phyloP scores from a whole-genome alignment of 2,113 vertebrate genomes.

The Prolemur simus region DNA sequence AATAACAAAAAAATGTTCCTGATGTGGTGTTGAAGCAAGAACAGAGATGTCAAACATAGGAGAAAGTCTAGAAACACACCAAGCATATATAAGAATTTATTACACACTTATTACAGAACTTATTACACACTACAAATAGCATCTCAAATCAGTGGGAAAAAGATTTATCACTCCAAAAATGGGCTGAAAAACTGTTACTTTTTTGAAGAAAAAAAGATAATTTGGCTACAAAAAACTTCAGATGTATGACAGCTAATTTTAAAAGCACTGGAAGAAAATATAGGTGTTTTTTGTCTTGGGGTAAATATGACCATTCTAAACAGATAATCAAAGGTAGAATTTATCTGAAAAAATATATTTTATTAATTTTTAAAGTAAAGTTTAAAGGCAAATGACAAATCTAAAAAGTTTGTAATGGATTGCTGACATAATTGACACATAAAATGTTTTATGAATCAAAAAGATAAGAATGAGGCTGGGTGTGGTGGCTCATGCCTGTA shows the following conservation, averaged over 20 bases:
- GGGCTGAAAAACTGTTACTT: not conserved
- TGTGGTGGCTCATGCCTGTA: too few relatives aligned
- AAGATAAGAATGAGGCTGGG: not conserved
- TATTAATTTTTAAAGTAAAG: not conserved
- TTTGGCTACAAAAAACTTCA: not conserved
- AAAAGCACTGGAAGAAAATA: not conserved
- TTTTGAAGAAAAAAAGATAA: not conserved
- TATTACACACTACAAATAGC: not conserved
- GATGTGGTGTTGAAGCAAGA: not conserved
- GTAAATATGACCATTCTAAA: not conserved
- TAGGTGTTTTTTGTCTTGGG: not conserved
- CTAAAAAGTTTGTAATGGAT: not conserved
- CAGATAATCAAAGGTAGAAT: not conserved
- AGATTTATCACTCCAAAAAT: not conserved
- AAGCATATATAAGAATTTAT: not conserved
- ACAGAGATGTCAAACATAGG: not conserved
- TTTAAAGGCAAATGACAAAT: not conserved
- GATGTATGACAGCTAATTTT: not conserved
- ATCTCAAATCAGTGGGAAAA: not conserved
- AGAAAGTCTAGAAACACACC: not conserved
- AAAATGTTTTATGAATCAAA: not conserved
- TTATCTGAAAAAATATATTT: not conserved
- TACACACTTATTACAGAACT: too few relatives aligned
- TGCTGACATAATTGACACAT: not conserved
- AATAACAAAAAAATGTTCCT: not conserved